Percentiles rank a stretch among this genome's conserved stretches.
phyloP scores from a whole-genome alignment of 2,888 invertebrate genomes.

The Sphaerophoria taeniata region DNA sequence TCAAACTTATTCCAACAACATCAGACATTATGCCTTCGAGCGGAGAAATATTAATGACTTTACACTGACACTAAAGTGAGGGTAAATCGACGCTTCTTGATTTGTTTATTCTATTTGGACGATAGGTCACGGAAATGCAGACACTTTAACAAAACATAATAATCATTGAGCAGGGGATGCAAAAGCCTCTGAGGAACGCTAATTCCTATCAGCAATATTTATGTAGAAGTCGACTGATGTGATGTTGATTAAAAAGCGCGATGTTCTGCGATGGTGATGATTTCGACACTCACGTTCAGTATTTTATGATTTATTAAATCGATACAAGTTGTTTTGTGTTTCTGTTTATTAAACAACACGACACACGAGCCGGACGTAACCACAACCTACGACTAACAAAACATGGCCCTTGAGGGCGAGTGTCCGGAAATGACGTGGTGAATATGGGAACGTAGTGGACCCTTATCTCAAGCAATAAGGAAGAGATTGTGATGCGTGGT shows the following conservation, averaged over 20 bases:
- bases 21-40: neutral
- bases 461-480: slow-evolving; percentile 43
- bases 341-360: too few relatives aligned
- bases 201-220: slow-evolving; percentile 56
- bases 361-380: too few relatives aligned
- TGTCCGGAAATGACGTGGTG: slow-evolving; percentile 53
- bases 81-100: slow-evolving; percentile 59
- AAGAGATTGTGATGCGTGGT: slow-evolving; percentile 24
- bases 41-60: slow-evolving; percentile 53
- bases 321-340: slow-evolving; percentile 68
- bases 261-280: slow-evolving; percentile 48
- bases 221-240: neutral
- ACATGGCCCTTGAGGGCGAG: neutral
- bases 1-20: slow-evolving; percentile 62
- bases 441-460: slow-evolving; percentile 4
- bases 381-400: too few relatives aligned
- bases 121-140: slow-evolving; percentile 70
- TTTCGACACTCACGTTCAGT: slow-evolving; percentile 55
- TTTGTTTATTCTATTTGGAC: slow-evolving; percentile 71
- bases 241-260: slow-evolving; percentile 28
- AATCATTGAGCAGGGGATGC: slow-evolving; percentile 9
- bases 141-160: slow-evolving; percentile 35
- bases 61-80: slow-evolving; percentile 43
- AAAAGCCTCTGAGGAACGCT: neutral
- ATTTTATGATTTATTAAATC: slow-evolving; percentile 74